Evolutionary conservation across 1,140 invertebrate species (phyloP), one percentile per base, ranked within the genome.

Genomic region (Bathynomus jamesi): DNA sequence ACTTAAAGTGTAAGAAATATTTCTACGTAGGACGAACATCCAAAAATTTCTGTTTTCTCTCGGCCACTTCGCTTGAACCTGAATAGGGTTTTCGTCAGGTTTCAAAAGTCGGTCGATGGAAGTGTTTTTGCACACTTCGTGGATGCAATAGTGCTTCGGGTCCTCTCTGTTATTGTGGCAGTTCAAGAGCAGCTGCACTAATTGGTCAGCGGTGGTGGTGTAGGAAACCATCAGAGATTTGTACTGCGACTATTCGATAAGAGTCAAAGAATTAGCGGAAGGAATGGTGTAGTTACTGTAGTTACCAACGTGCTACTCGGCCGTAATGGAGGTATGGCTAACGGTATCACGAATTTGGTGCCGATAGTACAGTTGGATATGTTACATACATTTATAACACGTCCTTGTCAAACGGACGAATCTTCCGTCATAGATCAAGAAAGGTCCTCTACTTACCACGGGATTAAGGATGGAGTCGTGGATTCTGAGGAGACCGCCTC

Each of bases 391-490:
- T n/a, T n/a, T n/a, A n/a, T n/a, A n/a, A n/a, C n/a, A n/a, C n/a
- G n/a, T n/a, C n/a, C n/a, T n/a, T n/a, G n/a, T n/a, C n/a, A n/a
- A n/a, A n/a, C n/a, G n/a, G n/a, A n/a, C n/a, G n/a, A n/a, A n/a
- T n/a, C n/a, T n/a, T n/a, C n/a, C n/a, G n/a, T 53, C 21, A 53
- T 53, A 53, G 11, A 53, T 21, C 21, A 53, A 53, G 46, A 13
- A 13, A 27, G 1, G 29, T 28, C 28, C 28, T 11, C 30, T 4
- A 75, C 76, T 74, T 60, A 77, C 76, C 61, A 72, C 92, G 62
- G 90, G 89, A 88, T 93, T 94, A 66, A 95, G 83, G 60, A 91
- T 91, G 61, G 91, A 92, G 79, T 95, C 94, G 83, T 94, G 92
- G n/a, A 96, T 90, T 83, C 93, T 92, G 67, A 96, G 90, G 61